Evolutionary conservation across 2,797 vertebrate genomes (phyloP).

Genomic region (Hemitrygon akajei): DNA sequence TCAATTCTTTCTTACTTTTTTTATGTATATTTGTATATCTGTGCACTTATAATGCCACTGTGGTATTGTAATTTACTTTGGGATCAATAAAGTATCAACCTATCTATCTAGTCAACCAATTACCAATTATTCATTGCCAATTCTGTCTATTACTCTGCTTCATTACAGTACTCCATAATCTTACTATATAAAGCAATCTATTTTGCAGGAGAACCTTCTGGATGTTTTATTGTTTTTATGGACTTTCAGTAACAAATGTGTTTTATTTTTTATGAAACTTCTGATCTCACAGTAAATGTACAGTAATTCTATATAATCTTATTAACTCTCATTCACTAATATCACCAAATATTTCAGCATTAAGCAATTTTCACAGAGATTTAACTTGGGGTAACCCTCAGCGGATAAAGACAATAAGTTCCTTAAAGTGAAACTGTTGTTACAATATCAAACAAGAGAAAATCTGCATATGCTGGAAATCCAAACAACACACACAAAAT

Average conservation of each 20-base stretch:
- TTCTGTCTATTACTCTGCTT: no score
- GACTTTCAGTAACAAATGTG: not conserved
- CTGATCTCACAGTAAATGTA: not conserved
- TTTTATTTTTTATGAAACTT: not conserved
- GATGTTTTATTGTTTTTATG: not conserved
- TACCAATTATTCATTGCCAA: no score
- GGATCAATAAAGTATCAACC: no score
- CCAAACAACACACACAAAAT: no score
- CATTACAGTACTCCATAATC: not conserved
- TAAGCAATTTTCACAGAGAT: not conserved
- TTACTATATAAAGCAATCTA: constrained; percentile 5
- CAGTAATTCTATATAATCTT: not conserved
- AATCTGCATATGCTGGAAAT: no score
- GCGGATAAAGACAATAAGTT: no score
- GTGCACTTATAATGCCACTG: no score
- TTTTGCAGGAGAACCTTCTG: not conserved
- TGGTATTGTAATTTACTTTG: no score
- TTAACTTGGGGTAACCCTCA: not conserved
- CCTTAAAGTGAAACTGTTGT: not conserved
- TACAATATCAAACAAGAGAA: not conserved
- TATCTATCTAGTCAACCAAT: no score
- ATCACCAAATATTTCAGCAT: not conserved
- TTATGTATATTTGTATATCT: no score
- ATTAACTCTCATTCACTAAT: not conserved
- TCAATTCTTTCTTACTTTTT: no score